phyloP scores from a whole-genome alignment of 2,113 vertebrate genomes.

The Petrocephalus zakoni region DNA sequence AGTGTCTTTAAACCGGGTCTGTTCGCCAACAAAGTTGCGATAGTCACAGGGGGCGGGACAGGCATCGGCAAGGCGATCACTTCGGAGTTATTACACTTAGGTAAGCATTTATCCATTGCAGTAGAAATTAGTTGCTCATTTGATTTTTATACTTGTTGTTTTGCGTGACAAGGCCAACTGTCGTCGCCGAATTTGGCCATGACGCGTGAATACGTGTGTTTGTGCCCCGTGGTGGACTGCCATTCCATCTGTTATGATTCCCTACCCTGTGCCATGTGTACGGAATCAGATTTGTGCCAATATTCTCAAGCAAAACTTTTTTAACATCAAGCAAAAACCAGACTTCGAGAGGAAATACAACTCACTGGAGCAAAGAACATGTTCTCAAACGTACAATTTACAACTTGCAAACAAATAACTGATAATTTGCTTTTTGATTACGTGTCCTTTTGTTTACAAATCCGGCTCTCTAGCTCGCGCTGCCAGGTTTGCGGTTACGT shows the following conservation, averaged over 20 bases:
- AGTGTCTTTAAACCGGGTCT: conserved; percentile 58
- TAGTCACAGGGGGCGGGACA: conserved; percentile 82
- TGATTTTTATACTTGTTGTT: neutral
- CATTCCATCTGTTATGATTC: neutral
- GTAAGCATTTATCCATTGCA: conserved; percentile 44
- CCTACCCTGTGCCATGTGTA: neutral
- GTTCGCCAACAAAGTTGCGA: conserved; percentile 68
- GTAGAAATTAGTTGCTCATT: neutral
- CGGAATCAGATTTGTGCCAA: too few relatives aligned
- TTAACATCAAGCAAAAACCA: too few relatives aligned
- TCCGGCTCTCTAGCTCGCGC: too few relatives aligned
- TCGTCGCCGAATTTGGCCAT: neutral
- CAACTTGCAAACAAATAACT: too few relatives aligned
- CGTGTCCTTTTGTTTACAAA: too few relatives aligned
- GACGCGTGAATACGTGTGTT: neutral
- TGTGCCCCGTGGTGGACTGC: neutral
- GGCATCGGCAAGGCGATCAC: conserved; percentile 85
- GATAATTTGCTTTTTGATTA: too few relatives aligned
- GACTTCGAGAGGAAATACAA: too few relatives aligned
- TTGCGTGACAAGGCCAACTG: neutral
- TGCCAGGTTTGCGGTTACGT: too few relatives aligned
- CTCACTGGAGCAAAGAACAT: too few relatives aligned
- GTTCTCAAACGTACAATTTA: too few relatives aligned
- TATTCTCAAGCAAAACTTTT: too few relatives aligned
- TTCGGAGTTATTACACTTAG: conserved; percentile 71